phyloP scores from a whole-genome alignment of 2,797 vertebrate species.

The Microctenopoma lineatum region DNA sequence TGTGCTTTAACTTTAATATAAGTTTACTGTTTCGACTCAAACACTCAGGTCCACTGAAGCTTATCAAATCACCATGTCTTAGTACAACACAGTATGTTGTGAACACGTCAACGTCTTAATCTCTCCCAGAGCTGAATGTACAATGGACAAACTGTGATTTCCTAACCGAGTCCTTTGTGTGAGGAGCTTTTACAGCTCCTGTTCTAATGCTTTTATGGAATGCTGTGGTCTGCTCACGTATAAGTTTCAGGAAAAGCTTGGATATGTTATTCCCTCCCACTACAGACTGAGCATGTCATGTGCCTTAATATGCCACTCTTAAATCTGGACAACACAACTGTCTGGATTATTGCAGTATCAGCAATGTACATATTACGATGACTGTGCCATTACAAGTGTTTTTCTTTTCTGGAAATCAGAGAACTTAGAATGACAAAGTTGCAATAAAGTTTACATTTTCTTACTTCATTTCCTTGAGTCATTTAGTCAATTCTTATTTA shows the following conservation, averaged over 20 bases:
- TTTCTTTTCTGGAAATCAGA: conserved; percentile 82
- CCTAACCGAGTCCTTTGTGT: conserved; percentile 53
- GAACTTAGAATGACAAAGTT: conserved; percentile 78
- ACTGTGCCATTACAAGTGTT: conserved; percentile 80
- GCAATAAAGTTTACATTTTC: conserved; percentile 90
- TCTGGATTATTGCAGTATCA: conserved; percentile 78
- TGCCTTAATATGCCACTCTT: conserved; percentile 71
- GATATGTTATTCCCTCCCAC: conserved; percentile 68
- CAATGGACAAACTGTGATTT: conserved; percentile 80
- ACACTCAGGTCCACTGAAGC: conserved; percentile 80
- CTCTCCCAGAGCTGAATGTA: conserved; percentile 75
- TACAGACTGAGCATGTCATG: conserved; percentile 48
- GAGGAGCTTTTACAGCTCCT: conserved; percentile 53
- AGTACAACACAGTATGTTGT: conserved; percentile 70
- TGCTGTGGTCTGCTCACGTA: conserved; percentile 59
- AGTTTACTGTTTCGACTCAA: conserved; percentile 79
- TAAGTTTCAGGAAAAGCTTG: conserved; percentile 62
- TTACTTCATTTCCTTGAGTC: conserved; percentile 63
- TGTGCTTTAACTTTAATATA: conserved; percentile 60
- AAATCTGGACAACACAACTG: conserved; percentile 56
- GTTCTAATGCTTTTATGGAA: conserved; percentile 62
- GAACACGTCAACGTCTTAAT: conserved; percentile 83
- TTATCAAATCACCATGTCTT: conserved; percentile 84
- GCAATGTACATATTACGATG: conserved; percentile 79
- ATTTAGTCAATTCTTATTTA: conserved; percentile 16